These are phyloP conservation scores for Pristionchus pacificus DNA, from an alignment of 1,140 invertebrate species.

Conservation along the genomic window DNA sequence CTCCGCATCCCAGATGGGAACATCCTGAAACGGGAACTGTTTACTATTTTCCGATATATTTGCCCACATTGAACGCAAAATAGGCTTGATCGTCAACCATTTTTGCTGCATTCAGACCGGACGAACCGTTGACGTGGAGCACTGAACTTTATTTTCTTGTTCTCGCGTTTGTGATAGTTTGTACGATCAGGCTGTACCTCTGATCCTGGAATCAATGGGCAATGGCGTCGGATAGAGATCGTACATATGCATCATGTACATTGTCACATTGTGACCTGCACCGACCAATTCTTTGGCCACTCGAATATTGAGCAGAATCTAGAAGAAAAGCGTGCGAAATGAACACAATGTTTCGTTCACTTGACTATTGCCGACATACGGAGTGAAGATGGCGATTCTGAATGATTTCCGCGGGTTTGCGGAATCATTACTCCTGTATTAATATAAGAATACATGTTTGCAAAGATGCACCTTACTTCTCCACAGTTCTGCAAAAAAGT, in stretches of 20 bases:
- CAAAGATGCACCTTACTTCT: too few relatives aligned
- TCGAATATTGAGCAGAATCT: slow-evolving; percentile 12
- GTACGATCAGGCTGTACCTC: not conserved
- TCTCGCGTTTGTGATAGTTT: too few relatives aligned
- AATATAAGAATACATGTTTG: too few relatives aligned
- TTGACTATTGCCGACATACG: too few relatives aligned
- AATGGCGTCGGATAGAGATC: not conserved
- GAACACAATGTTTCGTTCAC: too few relatives aligned
- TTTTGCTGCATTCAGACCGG: not conserved
- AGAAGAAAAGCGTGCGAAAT: too few relatives aligned
- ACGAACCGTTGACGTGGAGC: not conserved
- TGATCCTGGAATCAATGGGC: not conserved
- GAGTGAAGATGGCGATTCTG: too few relatives aligned
- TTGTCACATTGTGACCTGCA: slow-evolving; percentile 14
- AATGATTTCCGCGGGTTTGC: too few relatives aligned
- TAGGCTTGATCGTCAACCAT: not conserved
- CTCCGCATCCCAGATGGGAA: slow-evolving; percentile 13
- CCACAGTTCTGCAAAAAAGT: too few relatives aligned
- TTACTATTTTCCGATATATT: not conserved
- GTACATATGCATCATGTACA: slow-evolving; percentile 1
- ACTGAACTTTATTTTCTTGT: not conserved
- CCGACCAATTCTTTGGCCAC: not conserved
- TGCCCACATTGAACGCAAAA: not conserved
- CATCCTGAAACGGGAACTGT: not conserved
- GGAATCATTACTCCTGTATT: too few relatives aligned